Percentiles rank a stretch among this genome's conserved stretches.
phyloP scores from a whole-genome alignment of 2,888 invertebrate genomes.

The Hirtodrosophila trivittata region DNA sequence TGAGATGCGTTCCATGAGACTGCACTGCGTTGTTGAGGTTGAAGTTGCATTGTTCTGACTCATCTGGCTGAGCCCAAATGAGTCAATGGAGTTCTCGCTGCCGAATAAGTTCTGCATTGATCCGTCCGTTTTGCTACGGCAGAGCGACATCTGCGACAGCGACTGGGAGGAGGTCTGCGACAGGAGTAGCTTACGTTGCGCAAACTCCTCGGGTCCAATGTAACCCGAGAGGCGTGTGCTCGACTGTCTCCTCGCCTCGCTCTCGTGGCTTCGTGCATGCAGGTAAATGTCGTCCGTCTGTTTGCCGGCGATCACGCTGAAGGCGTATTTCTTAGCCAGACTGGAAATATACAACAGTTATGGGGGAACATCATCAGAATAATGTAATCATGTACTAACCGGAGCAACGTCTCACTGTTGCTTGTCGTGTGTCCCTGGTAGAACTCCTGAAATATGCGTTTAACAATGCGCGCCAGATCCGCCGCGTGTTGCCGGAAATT shows the following conservation, averaged over 20 bases:
- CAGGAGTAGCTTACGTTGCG: slow-evolving; percentile 68
- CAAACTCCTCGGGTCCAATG: slow-evolving; percentile 82
- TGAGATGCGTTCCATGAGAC: slow-evolving; percentile 62
- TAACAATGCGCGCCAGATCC: slow-evolving; percentile 87
- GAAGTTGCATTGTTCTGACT: slow-evolving; percentile 62
- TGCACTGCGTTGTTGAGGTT: slow-evolving; percentile 58
- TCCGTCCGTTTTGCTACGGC: slow-evolving; percentile 18
- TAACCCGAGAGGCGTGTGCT: slow-evolving; percentile 79
- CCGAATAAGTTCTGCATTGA: slow-evolving; percentile 71
- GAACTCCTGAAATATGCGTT: slow-evolving; percentile 86
- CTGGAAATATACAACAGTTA: slow-evolving; percentile 79
- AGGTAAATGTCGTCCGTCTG: slow-evolving; percentile 87
- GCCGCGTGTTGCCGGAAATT: slow-evolving; percentile 90
- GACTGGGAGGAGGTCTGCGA: slow-evolving; percentile 46
- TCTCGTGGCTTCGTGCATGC: slow-evolving; percentile 76
- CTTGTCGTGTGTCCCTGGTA: slow-evolving; percentile 87
- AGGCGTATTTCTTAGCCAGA: slow-evolving; percentile 87
- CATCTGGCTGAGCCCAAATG: slow-evolving; percentile 67
- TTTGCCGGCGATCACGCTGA: slow-evolving; percentile 87
- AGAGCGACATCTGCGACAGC: slow-evolving; percentile 46
- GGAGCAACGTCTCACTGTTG: slow-evolving; percentile 91
- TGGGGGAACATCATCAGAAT: too few species aligned
- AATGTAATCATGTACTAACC: slow-evolving; percentile 80
- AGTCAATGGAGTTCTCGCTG: slow-evolving; percentile 79
- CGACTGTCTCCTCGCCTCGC: slow-evolving; percentile 70